Evolutionary conservation across 2,888 invertebrate genomes (phyloP), one percentile per base, ranked within the genome.

Genomic region (Drosophila mimica): DNA sequence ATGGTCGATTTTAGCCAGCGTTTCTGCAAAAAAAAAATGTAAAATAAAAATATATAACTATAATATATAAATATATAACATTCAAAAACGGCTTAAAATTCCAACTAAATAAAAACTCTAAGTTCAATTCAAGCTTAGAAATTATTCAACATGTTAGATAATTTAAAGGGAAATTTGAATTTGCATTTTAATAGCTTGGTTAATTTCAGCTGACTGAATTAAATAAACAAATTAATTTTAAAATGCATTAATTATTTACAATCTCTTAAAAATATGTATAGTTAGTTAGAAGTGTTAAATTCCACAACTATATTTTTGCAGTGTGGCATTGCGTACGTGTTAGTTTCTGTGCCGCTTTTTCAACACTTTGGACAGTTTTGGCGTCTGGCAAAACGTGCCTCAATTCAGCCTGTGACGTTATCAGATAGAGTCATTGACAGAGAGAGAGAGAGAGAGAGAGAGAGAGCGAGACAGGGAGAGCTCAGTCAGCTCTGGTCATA

Each of bases 351-450:
- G 81, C 81, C 79, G 74, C 78, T 76, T 74, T 79, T 80, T 79
- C 76, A 82, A 79, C 88, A 77, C 89, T 82, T 81, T 83, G 81
- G 88, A 85, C 89, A 80, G 28, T 79, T 88, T 76, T 74, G 68
- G 80, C 65, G 78, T 74, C 74, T 82, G 82, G 34, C 63, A 58
- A 31, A 59, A 91, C 88, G 91, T 88, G 91, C 90, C 86, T 68
- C 90, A 90, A 91, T 91, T 90, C 81, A 76, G 77, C 72, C 59
- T 77, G 75, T 77, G 82, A 90, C 76, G 86, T 82, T 84, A 84
- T 89, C 78, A 77, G 70, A 28, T 17, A 28, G 11, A 56, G n/a
- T 25, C 46, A 38, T 13, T 28, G 38, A 28, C 8, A 5, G n/a
- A 13, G 28, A 38, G 7, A 30, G n/a, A 30, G 8, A n/a, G 40